Evolutionary conservation across 2,113 vertebrate genomes (phyloP).

Genomic region (Poicephalus meyeri): DNA sequence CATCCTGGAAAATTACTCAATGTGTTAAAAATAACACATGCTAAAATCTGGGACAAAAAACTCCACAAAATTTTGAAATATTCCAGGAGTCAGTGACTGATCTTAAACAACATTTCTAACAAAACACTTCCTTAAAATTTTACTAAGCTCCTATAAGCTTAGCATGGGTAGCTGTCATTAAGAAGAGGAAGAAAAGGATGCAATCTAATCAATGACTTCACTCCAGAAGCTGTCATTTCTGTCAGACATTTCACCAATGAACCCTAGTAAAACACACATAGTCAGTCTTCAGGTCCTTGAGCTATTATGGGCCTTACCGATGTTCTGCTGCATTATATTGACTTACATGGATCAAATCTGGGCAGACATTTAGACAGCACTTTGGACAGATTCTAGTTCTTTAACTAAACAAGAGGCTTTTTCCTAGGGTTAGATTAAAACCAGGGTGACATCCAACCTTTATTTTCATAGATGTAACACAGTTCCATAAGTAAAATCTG

Average conservation of each 20-base stretch:
- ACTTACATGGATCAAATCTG: fast-evolving
- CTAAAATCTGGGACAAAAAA: not conserved
- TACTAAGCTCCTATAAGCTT: not conserved
- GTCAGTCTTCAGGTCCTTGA: not conserved
- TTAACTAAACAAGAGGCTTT: not conserved
- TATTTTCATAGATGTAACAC: not conserved
- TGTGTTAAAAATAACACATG: not conserved
- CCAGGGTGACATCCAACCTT: not conserved
- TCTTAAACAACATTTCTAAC: not conserved
- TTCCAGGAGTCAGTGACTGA: not conserved
- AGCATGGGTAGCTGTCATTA: not conserved
- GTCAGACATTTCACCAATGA: not conserved
- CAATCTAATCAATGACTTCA: not conserved
- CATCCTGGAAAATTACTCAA: not conserved
- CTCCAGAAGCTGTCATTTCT: not conserved
- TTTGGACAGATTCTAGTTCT: not conserved
- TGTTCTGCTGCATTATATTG: not conserved
- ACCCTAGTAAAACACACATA: not conserved
- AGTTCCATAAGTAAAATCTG: not conserved
- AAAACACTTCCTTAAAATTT: not conserved
- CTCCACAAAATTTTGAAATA: not conserved
- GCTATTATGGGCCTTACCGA: too few relatives aligned
- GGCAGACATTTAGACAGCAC: not conserved
- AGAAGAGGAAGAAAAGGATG: not conserved
- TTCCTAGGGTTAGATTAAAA: not conserved